Conservation (phyloP, 2,888 invertebrate species). For the Drosophila sordidula region DNA sequence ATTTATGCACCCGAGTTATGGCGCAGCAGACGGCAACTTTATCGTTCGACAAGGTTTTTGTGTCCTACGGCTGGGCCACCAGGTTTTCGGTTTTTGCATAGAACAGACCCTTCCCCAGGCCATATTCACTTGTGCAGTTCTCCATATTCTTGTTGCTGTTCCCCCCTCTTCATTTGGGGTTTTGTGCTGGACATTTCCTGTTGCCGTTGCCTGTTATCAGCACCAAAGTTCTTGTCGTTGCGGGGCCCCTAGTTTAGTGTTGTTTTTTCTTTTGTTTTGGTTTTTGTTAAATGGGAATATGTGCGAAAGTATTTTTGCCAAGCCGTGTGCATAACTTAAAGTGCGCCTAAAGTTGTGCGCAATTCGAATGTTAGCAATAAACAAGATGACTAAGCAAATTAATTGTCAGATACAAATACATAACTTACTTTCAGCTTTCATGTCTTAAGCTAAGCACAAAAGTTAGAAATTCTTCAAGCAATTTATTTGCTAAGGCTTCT, state of each 20-base stretch:
- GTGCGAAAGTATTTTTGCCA: conserved; percentile 24
- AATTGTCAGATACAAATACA: no score
- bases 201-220: conserved; percentile 71
- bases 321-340: conserved; percentile 4
- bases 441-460: no score
- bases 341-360: conserved; percentile 7
- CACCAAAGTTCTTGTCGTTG: conserved; percentile 37
- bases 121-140: conserved; percentile 20
- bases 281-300: conserved; percentile 5
- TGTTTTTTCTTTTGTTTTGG: conserved; percentile 17
- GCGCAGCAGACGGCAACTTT: conserved; percentile 71
- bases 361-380: conserved; percentile 12
- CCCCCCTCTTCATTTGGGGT: conserved; percentile 4
- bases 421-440: no score
- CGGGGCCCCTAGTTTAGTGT: conserved; percentile 6
- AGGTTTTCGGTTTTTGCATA: conserved; percentile 30
- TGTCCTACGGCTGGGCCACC: conserved; percentile 11
- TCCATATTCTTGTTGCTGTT: conserved; percentile 10
- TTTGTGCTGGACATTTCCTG: conserved; percentile 61
- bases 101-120: conserved; percentile 11
- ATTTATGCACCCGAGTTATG: conserved; percentile 81
- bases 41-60: conserved; percentile 51
- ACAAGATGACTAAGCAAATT: conserved; percentile 1
- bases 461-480: no score
- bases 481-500: no score